These are phyloP conservation scores for Scrobipalpa costella DNA, from an alignment of 2,888 invertebrate species.

Conservation along the genomic window DNA sequence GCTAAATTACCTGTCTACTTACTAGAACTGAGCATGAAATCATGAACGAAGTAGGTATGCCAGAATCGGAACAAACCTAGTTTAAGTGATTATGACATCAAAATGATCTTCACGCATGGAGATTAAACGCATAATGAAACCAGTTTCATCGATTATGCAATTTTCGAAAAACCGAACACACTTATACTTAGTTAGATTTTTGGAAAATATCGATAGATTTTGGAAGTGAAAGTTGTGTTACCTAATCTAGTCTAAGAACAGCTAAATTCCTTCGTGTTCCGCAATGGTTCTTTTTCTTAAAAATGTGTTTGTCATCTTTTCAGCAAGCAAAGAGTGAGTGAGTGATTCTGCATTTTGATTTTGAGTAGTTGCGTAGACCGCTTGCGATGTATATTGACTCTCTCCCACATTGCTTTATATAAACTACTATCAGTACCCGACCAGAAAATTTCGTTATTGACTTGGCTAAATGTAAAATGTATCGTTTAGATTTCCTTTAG, in stretches of 20 bases:
- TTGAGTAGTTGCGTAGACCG: neutral
- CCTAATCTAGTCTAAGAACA: neutral
- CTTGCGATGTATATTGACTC: neutral
- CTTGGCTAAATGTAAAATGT: too few relatives aligned
- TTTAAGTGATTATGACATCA: neutral
- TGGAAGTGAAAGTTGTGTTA: conserved; percentile 7
- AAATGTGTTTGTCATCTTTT: conserved; percentile 3
- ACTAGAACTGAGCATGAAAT: neutral
- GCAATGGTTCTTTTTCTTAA: conserved; percentile 1
- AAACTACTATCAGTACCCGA: too few relatives aligned
- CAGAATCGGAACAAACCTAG: neutral
- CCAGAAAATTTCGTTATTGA: too few relatives aligned
- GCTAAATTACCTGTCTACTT: neutral
- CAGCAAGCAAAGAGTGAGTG: neutral
- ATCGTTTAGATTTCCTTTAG: too few relatives aligned
- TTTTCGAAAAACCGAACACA: neutral
- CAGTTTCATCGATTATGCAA: neutral
- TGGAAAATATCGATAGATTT: conserved; percentile 1
- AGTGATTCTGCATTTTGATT: neutral
- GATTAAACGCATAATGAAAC: neutral
- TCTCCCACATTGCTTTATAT: too few relatives aligned
- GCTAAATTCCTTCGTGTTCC: conserved; percentile 76
- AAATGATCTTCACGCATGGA: conserved; percentile 4
- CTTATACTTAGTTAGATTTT: neutral
- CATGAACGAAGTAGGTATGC: neutral